Evolutionary conservation across 37 sponge, comb jelly and placozoan species (phyloP), one percentile per base, ranked within the genome.

Genomic region (Cladorhizidae sp.): DNA sequence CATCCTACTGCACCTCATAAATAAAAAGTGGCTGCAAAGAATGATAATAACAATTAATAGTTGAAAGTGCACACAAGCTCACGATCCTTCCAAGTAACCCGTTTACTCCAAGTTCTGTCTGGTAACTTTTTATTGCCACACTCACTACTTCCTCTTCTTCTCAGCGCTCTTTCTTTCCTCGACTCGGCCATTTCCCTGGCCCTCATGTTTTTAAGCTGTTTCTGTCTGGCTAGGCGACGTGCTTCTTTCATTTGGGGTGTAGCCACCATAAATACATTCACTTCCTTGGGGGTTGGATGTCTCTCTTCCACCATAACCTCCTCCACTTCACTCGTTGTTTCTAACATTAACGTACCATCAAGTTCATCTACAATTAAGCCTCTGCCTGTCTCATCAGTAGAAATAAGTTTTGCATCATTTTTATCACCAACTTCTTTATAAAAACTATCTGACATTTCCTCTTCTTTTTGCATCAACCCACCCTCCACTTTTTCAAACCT

Each of bases 161-260:
- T 41, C 72, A 71, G 17, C 2, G 49, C 49, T 25, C 72, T 40
- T 40, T 71, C 45, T 40, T 8, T 21, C 36, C 72, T 71, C 49
- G 42, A 41, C 22, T 45, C 49, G 3, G 72, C 72, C 49, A 25
- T 45, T 33, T 74, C 74, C 18, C 74, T 74, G 37, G 56, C 15
- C 25, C 8, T 54, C 74, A 74, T 74, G 15, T 74, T 51, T 29
- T 52, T 54, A 7, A 74, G 49, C 36, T 74, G 74, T 29, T 54
- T 74, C 74, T 55, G 36, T n/a, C 74, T 51, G 20, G 74, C 74
- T 74, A 74, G 26, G 31, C 56, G 74, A 29, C 74, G 74, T 5
- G 42, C 33, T 33, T 41, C 37, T 18, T 74, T 74, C 74, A 45
- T 50, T 31, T 74, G 29, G 8, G 74, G 55, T n/a, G 74, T 74